Evolutionary conservation across 2,888 invertebrate genomes (phyloP), one percentile per base, ranked within the genome.

Genomic region (Nudaria mundana): DNA sequence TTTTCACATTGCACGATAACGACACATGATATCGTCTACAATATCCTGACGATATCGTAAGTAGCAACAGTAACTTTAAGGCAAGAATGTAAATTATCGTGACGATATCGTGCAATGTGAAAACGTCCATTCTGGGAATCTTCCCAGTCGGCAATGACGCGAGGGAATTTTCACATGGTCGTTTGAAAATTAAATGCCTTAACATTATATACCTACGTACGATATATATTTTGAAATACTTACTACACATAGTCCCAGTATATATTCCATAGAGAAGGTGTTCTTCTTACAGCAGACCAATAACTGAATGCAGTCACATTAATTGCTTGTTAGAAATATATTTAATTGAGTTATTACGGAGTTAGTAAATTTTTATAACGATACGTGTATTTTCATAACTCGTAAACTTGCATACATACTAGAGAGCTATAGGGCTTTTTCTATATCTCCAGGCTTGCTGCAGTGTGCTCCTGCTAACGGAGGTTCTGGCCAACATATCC

Each of bases 301-400:
- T 16, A 7, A 33, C 32, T 33, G 15, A 1, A 3, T 12, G 10
- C 15, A 3, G 23, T 12, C 5, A 1, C 3, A 29, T 5, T 33
- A 39, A 39, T 39, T 39, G 39, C 16, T 39, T 15, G 39, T 39
- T 39, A 33, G 7, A 13, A 13, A 3, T 4, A 15, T n/a, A 23
- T 10, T 39, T 18, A 8, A 29, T 39, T 28, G 29, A 3, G 5
- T 14, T 8, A 14, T 35, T 28, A 11, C 7, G 6, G 10, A 12
- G n/a, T 1, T 15, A n/a, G n/a, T n/a, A n/a, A n/a, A n/a, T n/a
- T n/a, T n/a, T n/a, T n/a, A n/a, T n/a, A n/a, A n/a, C n/a, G n/a
- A n/a, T n/a, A n/a, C n/a, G n/a, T n/a, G n/a, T n/a, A n/a, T n/a
- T n/a, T n/a, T n/a, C n/a, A n/a, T n/a, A n/a, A n/a, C n/a, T n/a